These are phyloP conservation scores for Xiphophorus birchmanni DNA, from an alignment of 2,797 vertebrate species.

Conservation along the genomic window DNA sequence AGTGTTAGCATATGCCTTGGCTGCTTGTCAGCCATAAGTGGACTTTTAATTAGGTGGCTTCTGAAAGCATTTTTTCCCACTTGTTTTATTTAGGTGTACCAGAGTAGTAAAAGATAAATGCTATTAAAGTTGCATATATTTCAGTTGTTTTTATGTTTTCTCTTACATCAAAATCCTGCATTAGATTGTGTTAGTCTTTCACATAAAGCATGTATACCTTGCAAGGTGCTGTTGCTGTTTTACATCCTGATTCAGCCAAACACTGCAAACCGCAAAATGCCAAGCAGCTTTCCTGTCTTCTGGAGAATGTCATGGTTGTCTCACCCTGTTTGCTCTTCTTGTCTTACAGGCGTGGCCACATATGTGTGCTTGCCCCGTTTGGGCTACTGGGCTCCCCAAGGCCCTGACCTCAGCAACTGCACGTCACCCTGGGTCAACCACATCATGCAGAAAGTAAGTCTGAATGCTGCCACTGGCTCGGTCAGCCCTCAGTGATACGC, in stretches of 20 bases:
- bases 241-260: conserved; percentile 14
- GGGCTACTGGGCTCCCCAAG: conserved; percentile 92
- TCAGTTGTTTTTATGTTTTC: neutral
- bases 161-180: neutral
- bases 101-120: neutral
- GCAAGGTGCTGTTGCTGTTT: neutral
- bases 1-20: neutral
- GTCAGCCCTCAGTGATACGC: conserved; percentile 24
- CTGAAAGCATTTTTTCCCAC: neutral
- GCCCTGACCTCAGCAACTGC: conserved; percentile 98
- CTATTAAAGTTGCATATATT: neutral
- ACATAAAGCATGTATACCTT: neutral
- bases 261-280: conserved; percentile 10
- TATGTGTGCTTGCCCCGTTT: conserved; percentile 89
- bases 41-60: neutral
- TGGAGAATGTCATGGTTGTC: conserved; percentile 64
- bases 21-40: neutral
- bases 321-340: conserved; percentile 58
- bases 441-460: conserved; percentile 96
- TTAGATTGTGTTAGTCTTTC: neutral
- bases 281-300: conserved; percentile 35
- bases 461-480: conserved; percentile 34
- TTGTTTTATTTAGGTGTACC: neutral
- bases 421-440: conserved; percentile 98
- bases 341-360: conserved; percentile 90